Base-by-base conservation (phyloP, 2,113 vertebrate species). In the Psophia crepitans region DNA sequence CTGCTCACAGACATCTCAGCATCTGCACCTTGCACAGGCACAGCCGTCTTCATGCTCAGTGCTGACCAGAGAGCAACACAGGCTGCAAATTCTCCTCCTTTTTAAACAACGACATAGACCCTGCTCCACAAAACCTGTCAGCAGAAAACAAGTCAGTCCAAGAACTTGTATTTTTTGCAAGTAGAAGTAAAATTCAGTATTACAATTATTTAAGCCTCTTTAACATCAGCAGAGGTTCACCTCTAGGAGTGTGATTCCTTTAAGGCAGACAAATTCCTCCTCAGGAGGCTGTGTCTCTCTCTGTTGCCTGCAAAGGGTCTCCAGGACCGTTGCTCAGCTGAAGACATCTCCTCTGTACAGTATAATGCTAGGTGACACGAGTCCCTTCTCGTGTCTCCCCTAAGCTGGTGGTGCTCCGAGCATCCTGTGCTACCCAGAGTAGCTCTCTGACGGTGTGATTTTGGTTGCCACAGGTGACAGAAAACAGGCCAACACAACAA, bases 31-130 rank as follows among this genome's bases (percentile, higher is more conserved):
- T 41, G 24, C 75, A 49, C n/a, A 43, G 48, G 17, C 20, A 12
- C 8, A 15, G 21, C n/a, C 2, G 0, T n/a, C 44, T 32, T 54
- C 13, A 17, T 0, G 0, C 32, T 57, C 32, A 8, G 32, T 21
- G 51, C 49, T 64, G 56, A 48, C n/a, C 39, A 37, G 28, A 21
- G 20, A 74, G 22, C 14, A 66, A 30, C 33, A 73, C 41, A 44
- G 11, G 15, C 51, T 76, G 35, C 12, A 69, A 54, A 71, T 51
- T 65, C 18, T 53, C 15, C 73, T 14, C 9, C 35, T 48, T 64
- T 78, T 35, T 56, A 9, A 54, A 26, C 8, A 69, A n/a, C 0
- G 1, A 27, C 37, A 23, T 8, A 46, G n/a, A 65, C 60, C 39
- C 24, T 27, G 9, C 10, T 26, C 16, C 44, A 53, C 37, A 63